phyloP scores from a whole-genome alignment of 2,888 invertebrate genomes.

The Poecilus cupreus region DNA sequence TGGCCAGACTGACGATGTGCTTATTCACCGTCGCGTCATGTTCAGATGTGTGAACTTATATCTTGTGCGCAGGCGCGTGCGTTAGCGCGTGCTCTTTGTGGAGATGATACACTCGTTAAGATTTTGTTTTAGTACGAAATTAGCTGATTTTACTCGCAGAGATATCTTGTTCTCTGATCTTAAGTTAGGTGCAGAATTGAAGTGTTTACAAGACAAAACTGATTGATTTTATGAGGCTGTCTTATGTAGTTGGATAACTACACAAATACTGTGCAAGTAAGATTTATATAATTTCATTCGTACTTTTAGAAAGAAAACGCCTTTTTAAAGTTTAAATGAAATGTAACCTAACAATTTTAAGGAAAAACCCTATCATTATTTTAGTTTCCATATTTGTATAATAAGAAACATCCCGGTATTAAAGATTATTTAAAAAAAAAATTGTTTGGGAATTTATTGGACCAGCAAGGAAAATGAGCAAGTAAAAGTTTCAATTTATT shows the following conservation, averaged over 20 bases:
- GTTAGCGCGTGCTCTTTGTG: background rate
- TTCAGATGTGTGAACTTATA: constrained; percentile 35
- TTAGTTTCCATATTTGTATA: no score
- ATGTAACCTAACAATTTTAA: no score
- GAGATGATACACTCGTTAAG: background rate
- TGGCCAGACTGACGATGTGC: constrained; percentile 32
- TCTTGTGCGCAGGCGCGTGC: background rate
- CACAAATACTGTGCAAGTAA: no score
- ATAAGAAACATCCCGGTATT: no score
- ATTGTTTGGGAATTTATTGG: no score
- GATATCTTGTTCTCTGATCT: constrained; percentile 5
- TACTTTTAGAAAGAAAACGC: no score
- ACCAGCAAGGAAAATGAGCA: no score
- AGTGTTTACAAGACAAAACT: background rate
- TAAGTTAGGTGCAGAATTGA: background rate
- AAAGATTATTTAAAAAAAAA: no score
- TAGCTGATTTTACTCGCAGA: background rate
- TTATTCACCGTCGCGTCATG: constrained; percentile 50
- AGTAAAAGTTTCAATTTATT: no score
- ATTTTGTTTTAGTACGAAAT: constrained; percentile 8
- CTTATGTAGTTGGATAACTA: background rate
- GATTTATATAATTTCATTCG: background rate
- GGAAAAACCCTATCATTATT: no score
- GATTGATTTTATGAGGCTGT: background rate
- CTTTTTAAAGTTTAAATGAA: no score